Base-by-base conservation (phyloP, 2,888 invertebrate species). In the Synanthedon tipuliformis region DNA sequence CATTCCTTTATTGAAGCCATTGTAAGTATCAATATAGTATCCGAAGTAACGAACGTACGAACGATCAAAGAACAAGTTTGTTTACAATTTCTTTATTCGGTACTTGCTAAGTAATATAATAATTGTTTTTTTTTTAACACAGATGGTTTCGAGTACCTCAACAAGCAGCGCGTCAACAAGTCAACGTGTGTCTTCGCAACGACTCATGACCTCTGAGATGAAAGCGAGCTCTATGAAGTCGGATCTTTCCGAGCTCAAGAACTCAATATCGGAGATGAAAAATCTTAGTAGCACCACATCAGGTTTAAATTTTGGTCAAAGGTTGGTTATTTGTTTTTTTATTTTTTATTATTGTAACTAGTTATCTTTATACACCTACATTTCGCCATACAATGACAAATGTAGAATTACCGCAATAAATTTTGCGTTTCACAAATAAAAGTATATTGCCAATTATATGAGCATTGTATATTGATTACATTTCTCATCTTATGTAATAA, bases 261-360 rank as follows among this genome's bases (percentile, higher is more conserved):
- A 93, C 74, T 94, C 94, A 71, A 93, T 95, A 79, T 93, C 94
- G 57, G 95, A 95, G 87, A 95, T 95, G 92, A 95, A 94, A 84
- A 94, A 92, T 68, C 86, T 93, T 56, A 86, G 85, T 66, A 84
- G 72, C 64, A 72, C 83, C 64, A 71, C 83, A 50, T 75, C 82
- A 54, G 81, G 83, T 55, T 73, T 82, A 64, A 85, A 82, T 65
- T 84, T 86, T 64, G 77, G 79, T 68, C 81, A 84, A 73, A 80
- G 85, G 86, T 86, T 59, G 5, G 34, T 50, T 11, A 48, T 13
- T 48, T 48, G 15, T 23, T 5, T 1, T 45, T 13, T 12, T 12
- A 12, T 45, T 45, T 45, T 13, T 16, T 8, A 49, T 12, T 41
- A 13, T 13, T 45, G 3, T n/a, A 45, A 41, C 4, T 49, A 49